Conservation (phyloP, 1,140 invertebrate species). For the Notospermus geniculatus region DNA sequence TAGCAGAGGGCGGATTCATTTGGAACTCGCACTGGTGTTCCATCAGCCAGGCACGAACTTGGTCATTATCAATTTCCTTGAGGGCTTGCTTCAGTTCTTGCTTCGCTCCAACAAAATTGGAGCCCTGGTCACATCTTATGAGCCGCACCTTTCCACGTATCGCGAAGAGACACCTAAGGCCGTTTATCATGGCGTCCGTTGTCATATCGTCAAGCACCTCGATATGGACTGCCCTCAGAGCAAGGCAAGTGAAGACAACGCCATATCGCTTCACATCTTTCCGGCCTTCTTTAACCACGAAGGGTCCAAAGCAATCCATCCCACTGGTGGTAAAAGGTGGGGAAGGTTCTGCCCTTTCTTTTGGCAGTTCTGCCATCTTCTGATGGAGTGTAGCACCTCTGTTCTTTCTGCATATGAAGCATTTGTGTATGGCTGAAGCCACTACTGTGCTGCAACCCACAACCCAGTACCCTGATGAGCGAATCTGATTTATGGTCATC, state of each 20-base stretch:
- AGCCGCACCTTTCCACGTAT: slow-evolving; percentile 23
- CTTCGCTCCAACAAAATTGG: slow-evolving; percentile 23
- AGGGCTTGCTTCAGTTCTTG: slow-evolving; percentile 14
- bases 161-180: slow-evolving; percentile 24
- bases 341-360: slow-evolving; percentile 15
- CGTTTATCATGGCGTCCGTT: slow-evolving; percentile 30
- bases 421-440: slow-evolving; percentile 4
- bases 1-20: slow-evolving; percentile 4
- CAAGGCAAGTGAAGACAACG: slow-evolving; percentile 27
- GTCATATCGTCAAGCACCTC: slow-evolving; percentile 29
- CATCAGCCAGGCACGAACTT: not conserved
- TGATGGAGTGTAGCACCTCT: slow-evolving; percentile 6
- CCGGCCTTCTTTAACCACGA: slow-evolving; percentile 26
- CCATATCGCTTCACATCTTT: slow-evolving; percentile 30
- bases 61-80: not conserved
- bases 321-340: slow-evolving; percentile 25
- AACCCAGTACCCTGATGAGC: slow-evolving; percentile 24
- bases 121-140: slow-evolving; percentile 24
- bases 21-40: not conserved
- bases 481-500: slow-evolving; percentile 19
- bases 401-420: slow-evolving; percentile 6
- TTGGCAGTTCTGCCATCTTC: slow-evolving; percentile 25
- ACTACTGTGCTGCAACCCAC: slow-evolving; percentile 16
- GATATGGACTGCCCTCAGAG: slow-evolving; percentile 26
- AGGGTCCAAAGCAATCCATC: slow-evolving; percentile 31